Evolutionary conservation across 2,888 invertebrate genomes (phyloP).

Genomic region (Aspidapion aeneum): DNA sequence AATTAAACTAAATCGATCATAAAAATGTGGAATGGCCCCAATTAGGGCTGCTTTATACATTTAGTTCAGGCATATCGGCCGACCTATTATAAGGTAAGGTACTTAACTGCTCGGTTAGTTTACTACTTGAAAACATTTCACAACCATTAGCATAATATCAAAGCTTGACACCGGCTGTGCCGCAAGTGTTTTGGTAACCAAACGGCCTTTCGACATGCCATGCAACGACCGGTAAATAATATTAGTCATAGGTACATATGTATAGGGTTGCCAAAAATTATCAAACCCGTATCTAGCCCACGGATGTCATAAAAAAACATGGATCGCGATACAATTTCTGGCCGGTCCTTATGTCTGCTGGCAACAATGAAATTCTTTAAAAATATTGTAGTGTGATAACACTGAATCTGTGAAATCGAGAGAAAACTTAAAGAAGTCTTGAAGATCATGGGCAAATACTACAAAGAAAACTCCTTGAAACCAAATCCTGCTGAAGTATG

Average conservation of each 20-base stretch:
- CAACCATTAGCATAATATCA: constrained; percentile 13
- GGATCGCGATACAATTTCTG: no score
- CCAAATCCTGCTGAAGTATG: neutral
- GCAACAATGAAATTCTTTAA: no score
- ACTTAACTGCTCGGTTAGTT: neutral
- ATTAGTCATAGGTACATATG: neutral
- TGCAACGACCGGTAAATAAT: neutral
- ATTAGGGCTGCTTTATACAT: no score
- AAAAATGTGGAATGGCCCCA: no score
- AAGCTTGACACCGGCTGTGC: constrained; percentile 10
- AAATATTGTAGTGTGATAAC: no score
- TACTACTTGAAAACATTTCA: neutral
- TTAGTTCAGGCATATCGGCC: no score
- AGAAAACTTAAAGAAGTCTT: neutral
- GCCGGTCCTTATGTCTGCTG: neutral
- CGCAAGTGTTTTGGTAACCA: constrained; percentile 4
- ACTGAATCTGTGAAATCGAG: neutral
- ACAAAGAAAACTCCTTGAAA: neutral
- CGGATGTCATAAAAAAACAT: no score
- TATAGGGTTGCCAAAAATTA: no score
- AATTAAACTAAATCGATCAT: no score
- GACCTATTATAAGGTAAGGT: neutral
- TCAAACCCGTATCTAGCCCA: no score
- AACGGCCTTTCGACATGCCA: constrained; percentile 9
- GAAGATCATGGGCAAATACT: neutral